phyloP scores from a whole-genome alignment of 2,797 vertebrate species.

The Gallirallus australis region DNA sequence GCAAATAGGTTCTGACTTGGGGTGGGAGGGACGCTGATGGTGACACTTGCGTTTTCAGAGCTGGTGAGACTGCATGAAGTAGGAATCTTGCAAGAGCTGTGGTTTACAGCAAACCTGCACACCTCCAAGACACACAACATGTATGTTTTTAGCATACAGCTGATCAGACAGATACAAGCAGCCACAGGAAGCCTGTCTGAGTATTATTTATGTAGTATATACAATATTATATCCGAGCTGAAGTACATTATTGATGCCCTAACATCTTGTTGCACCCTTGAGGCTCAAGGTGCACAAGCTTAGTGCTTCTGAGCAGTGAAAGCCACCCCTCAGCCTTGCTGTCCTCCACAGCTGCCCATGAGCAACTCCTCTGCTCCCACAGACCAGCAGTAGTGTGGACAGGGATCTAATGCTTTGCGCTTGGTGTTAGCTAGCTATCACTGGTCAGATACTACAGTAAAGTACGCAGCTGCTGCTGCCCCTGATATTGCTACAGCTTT shows the following conservation, averaged over 20 bases:
- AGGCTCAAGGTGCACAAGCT: neutral
- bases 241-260: neutral
- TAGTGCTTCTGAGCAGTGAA: neutral
- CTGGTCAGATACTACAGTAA: neutral
- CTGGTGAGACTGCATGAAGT: neutral
- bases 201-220: neutral
- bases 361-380: neutral
- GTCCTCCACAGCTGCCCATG: neutral
- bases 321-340: neutral
- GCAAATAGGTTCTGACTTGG: neutral
- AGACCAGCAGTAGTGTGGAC: neutral
- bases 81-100: neutral
- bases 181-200: neutral
- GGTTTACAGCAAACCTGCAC: neutral
- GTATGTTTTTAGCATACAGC: neutral
- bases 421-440: neutral
- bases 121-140: neutral
- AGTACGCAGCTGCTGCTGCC: rapidly evolving
- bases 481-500: neutral
- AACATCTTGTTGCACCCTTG: neutral
- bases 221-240: neutral
- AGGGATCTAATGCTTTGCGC: neutral
- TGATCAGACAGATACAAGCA: rapidly evolving
- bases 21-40: neutral
- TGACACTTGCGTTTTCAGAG: neutral